Evolutionary conservation across 2,113 vertebrate genomes (phyloP).

Genomic region (Orcinus orca): DNA sequence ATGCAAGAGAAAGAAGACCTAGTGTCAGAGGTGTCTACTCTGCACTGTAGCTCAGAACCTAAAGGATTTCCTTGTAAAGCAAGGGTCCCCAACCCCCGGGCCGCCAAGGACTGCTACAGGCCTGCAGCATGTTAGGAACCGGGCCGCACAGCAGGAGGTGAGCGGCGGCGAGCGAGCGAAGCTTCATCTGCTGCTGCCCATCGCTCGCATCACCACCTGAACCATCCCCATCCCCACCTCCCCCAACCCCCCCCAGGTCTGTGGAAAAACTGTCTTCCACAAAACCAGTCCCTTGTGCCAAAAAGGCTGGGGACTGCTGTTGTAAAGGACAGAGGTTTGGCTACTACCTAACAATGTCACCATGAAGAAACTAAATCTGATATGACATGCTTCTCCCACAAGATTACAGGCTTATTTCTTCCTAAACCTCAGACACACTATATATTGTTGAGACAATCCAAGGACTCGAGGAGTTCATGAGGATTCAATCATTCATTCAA

Average conservation of each 20-base stretch:
- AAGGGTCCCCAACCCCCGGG: too few species aligned
- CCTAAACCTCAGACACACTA: neutral
- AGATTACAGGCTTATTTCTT: neutral
- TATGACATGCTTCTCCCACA: neutral
- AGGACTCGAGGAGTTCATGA: neutral
- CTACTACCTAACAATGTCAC: neutral
- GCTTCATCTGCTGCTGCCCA: too few species aligned
- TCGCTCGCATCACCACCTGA: too few species aligned
- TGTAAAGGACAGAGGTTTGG: neutral
- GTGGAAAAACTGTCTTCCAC: too few species aligned
- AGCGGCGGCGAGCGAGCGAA: too few species aligned
- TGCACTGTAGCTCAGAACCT: neutral
- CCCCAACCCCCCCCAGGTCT: too few species aligned
- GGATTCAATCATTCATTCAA: slow-evolving; percentile 14
- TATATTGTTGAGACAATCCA: neutral
- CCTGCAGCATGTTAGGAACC: too few species aligned
- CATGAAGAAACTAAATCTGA: neutral
- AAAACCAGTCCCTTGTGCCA: too few species aligned
- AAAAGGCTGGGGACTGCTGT: too few species aligned
- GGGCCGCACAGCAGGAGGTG: too few species aligned
- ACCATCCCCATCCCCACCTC: too few species aligned
- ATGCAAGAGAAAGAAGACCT: neutral
- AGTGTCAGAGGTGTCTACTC: neutral
- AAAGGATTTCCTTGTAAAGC: neutral
- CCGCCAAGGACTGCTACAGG: too few species aligned